Percentiles rank a stretch among this genome's conserved stretches.
Conservation (phyloP, 2,888 invertebrate genomes). For the Tetanocera ferruginea region DNA sequence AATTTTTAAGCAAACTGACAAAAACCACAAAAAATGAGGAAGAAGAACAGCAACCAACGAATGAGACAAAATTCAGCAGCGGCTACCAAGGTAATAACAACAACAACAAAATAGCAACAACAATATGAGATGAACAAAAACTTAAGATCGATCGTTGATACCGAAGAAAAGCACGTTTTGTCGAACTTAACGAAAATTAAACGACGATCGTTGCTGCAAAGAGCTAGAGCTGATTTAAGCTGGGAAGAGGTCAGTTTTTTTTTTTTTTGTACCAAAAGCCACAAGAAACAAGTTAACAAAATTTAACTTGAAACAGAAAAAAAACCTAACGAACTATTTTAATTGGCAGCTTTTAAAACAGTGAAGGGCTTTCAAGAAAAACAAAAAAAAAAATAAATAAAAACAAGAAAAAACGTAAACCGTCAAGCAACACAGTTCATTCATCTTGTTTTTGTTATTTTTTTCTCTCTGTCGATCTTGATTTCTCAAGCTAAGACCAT, state of each 20-base stretch:
- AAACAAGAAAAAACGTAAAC: neutral
- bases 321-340: neutral
- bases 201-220: neutral
- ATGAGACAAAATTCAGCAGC: neutral
- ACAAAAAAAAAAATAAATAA: neutral
- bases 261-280: neutral
- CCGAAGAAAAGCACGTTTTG: conserved; percentile 33
- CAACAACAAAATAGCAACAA: neutral
- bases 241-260: conserved; percentile 22
- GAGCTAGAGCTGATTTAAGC: neutral
- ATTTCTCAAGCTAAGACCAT: too few species aligned
- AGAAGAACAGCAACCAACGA: neutral
- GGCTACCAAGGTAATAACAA: neutral
- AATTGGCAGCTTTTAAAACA: neutral
- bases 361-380: neutral
- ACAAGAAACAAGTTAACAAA: neutral
- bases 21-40: conserved; percentile 19
- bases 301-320: neutral
- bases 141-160: conserved; percentile 18
- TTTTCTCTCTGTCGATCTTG: neutral
- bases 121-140: conserved; percentile 1
- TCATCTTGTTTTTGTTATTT: conserved; percentile 15
- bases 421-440: neutral
- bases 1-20: conserved; percentile 57
- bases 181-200: conserved; percentile 32